A percentile compares a stretch with the other conserved stretches of the same genome.
phyloP scores from a whole-genome alignment of 2,888 invertebrate species.

The Pasiphila rectangulata region DNA sequence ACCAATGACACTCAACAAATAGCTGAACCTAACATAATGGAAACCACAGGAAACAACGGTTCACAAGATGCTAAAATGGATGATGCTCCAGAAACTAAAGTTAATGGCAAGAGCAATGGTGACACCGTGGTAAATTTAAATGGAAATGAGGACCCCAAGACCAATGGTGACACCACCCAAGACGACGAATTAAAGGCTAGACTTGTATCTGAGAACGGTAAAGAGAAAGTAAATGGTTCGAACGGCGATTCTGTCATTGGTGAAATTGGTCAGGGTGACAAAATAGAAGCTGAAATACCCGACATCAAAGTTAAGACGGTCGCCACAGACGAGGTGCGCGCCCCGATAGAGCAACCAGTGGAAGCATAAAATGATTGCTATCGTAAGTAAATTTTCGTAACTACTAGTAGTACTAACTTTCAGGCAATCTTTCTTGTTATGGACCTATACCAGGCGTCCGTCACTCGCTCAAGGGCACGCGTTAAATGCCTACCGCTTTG shows the following conservation, averaged over 20 bases:
- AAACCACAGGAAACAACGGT: conserved; percentile 28
- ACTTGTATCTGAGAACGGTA: conserved; percentile 61
- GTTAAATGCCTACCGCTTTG: no score
- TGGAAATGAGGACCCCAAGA: no score
- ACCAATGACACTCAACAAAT: conserved; percentile 30
- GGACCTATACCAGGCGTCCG: no score
- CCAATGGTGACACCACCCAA: conserved; percentile 50
- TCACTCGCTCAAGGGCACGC: no score
- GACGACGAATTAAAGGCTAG: conserved; percentile 60
- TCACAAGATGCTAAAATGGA: conserved; percentile 39
- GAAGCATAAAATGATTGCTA: conserved; percentile 70
- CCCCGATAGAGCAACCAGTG: conserved; percentile 72
- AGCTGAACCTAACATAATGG: conserved; percentile 26
- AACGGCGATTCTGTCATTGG: conserved; percentile 46
- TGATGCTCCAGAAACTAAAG: conserved; percentile 49
- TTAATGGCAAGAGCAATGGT: conserved; percentile 67
- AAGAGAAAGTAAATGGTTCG: conserved; percentile 51
- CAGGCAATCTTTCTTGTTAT: no score
- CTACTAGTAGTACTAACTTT: no score
- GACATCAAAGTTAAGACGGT: conserved; percentile 82
- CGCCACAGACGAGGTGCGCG: conserved; percentile 67
- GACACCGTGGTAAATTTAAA: conserved; percentile 52
- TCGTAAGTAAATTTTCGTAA: neutral
- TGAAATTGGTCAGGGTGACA: conserved; percentile 66
- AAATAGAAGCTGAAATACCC: conserved; percentile 50